Conservation (phyloP, 2,888 invertebrate species). For the Subacronicta megacephala region DNA sequence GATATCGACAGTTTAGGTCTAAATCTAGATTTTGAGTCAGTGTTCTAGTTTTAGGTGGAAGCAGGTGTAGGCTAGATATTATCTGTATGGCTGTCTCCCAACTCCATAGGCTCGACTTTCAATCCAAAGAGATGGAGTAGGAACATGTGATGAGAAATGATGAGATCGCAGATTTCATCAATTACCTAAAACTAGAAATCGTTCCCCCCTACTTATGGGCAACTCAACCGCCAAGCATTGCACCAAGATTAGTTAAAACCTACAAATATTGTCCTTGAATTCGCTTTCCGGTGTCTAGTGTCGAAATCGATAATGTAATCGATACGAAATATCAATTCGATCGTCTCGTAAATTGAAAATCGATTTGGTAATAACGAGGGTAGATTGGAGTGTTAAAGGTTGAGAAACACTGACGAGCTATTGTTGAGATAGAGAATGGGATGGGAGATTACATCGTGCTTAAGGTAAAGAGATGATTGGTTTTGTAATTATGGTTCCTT, state of each 20-base stretch:
- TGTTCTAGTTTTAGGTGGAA: slow-evolving; percentile 11
- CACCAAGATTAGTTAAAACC: slow-evolving; percentile 33
- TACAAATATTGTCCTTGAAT: slow-evolving; percentile 63
- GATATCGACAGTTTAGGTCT: slow-evolving; percentile 33
- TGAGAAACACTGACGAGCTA: slow-evolving; percentile 52
- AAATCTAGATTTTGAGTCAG: slow-evolving; percentile 40
- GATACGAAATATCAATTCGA: slow-evolving; percentile 62
- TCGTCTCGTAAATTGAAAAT: slow-evolving; percentile 59
- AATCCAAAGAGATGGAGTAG: no score
- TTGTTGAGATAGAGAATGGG: slow-evolving; percentile 39
- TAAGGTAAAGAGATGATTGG: background rate
- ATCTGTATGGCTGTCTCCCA: background rate
- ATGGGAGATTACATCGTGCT: slow-evolving; percentile 19
- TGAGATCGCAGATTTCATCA: no score
- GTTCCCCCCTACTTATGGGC: background rate
- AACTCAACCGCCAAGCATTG: slow-evolving; percentile 36
- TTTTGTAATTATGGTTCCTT: background rate
- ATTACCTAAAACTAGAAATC: slow-evolving; percentile 10
- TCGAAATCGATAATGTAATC: slow-evolving; percentile 63
- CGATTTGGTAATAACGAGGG: slow-evolving; percentile 51
- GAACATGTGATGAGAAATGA: no score
- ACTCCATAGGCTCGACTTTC: no score
- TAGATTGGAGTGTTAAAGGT: slow-evolving; percentile 45
- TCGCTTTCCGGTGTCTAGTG: slow-evolving; percentile 63
- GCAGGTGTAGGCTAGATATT: slow-evolving; percentile 22